Percentiles rank a stretch among this genome's conserved stretches.
Evolutionary conservation across 2,888 invertebrate genomes (phyloP).

Genomic region (Brachyptera risi): DNA sequence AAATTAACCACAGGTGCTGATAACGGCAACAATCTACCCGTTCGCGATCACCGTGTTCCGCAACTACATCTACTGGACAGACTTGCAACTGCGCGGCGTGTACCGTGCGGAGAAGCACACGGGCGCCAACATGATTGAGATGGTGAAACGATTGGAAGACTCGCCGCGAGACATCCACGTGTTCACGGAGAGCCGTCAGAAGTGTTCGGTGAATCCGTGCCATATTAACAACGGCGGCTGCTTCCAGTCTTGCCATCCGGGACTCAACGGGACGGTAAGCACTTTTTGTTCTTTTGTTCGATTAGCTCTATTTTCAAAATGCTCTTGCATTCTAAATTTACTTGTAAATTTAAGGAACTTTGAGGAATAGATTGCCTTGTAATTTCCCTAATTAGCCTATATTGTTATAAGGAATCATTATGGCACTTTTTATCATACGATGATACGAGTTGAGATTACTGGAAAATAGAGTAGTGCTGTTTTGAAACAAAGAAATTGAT

Average conservation of each 20-base stretch:
- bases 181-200: slow-evolving; percentile 72
- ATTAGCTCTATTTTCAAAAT: no score
- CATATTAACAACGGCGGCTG: slow-evolving; percentile 93
- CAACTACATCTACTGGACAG: slow-evolving; percentile 95
- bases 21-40: slow-evolving; percentile 90
- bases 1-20: slow-evolving; percentile 54
- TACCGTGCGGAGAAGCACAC: slow-evolving; percentile 97
- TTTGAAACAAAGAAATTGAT: no score
- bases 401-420: no score
- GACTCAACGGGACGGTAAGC: slow-evolving; percentile 63
- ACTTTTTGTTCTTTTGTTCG: no score
- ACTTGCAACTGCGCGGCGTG: slow-evolving; percentile 86
- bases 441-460: no score
- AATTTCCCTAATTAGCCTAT: no score
- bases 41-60: slow-evolving; percentile 89
- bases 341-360: no score
- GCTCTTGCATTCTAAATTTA: no score
- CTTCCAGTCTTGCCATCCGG: slow-evolving; percentile 90
- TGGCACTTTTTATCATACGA: no score
- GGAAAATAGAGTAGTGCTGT: no score
- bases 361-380: neutral
- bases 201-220: slow-evolving; percentile 78
- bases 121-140: slow-evolving; percentile 88
- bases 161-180: slow-evolving; percentile 91
- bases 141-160: slow-evolving; percentile 89